Evolutionary conservation across 2,113 vertebrate genomes (phyloP), one percentile per base, ranked within the genome.

Genomic region (Oreocharis arfaki): DNA sequence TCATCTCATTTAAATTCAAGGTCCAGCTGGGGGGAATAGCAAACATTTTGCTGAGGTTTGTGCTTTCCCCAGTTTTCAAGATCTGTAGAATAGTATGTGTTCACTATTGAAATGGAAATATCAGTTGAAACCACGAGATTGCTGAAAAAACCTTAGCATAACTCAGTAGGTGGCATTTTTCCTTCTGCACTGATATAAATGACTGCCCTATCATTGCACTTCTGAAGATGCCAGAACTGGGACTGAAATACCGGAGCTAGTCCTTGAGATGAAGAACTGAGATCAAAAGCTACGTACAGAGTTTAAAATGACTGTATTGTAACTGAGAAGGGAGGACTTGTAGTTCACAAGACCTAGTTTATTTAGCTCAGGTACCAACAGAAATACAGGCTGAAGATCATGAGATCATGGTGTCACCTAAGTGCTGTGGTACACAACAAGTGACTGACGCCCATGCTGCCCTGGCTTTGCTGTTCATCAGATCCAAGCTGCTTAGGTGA

Each of bases 31-130:
- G 11, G 15, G 11, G 10, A 77, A 70, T 1, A 57, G 26, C 22
- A 84, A 84, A 74, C 3, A 32, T 67, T 85, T 70, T 74, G 27
- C 39, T 70, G 42, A 69, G 7, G 11, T 76, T 67, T 77, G 16
- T 74, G 11, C 10, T 37, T 90, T 91, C 17, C 44, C 5, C 22
- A 47, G 33, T 30, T 71, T 70, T 89, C 27, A 89, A 47, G 26
- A 22, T 77, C 30, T 3, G 11, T 30, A 50, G 53, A 87, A 44
- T 24, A 39, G 2, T 27, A 9, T 0, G 0, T 60, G 7, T 23
- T 81, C 19, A 28, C 16, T 81, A 65, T 67, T 78, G 39, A 86
- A 88, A 90, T 50, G 15, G 30, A 86, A 84, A 74, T 84, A 57
- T 3, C 23, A 27, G 1, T 32, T 59, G 55, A 92, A 95, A 67